These are phyloP conservation scores for Ataeniobius toweri DNA, from an alignment of 2,797 vertebrate genomes.

Conservation along the genomic window DNA sequence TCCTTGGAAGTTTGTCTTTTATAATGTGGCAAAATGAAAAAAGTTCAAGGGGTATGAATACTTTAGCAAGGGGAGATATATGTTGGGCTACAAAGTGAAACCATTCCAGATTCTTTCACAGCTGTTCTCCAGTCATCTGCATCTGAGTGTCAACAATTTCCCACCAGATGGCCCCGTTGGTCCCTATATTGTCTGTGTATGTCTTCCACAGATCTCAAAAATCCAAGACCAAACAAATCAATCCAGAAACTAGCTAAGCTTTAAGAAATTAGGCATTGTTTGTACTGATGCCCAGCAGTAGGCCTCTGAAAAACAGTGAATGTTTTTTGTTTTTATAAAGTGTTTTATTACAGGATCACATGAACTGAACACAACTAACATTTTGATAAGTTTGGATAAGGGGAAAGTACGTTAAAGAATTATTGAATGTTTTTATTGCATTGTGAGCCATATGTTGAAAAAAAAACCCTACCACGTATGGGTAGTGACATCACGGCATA, in stretches of 20 bases:
- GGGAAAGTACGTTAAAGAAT: too few relatives aligned
- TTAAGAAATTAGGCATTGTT: too few relatives aligned
- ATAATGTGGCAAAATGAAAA: neutral
- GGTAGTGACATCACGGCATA: too few relatives aligned
- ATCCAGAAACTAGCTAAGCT: neutral
- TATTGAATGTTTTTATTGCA: too few relatives aligned
- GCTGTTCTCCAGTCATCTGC: neutral
- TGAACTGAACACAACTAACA: too few relatives aligned
- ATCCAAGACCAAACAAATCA: neutral
- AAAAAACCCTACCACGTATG: too few relatives aligned
- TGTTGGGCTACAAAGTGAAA: neutral
- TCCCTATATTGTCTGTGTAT: conserved; percentile 39
- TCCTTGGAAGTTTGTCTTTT: neutral
- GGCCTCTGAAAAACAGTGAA: too few relatives aligned
- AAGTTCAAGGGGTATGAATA: neutral
- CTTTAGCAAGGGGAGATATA: neutral
- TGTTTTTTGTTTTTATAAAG: too few relatives aligned
- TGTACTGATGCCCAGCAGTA: too few relatives aligned
- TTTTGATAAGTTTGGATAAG: too few relatives aligned
- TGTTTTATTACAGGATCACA: too few relatives aligned
- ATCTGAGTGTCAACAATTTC: conserved; percentile 9
- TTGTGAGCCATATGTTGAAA: too few relatives aligned
- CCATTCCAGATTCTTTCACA: neutral
- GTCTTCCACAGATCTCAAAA: neutral
- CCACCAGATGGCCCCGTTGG: conserved; percentile 75